Evolutionary conservation across 2,113 vertebrate species (phyloP).

Genomic region (Cettia cetti): DNA sequence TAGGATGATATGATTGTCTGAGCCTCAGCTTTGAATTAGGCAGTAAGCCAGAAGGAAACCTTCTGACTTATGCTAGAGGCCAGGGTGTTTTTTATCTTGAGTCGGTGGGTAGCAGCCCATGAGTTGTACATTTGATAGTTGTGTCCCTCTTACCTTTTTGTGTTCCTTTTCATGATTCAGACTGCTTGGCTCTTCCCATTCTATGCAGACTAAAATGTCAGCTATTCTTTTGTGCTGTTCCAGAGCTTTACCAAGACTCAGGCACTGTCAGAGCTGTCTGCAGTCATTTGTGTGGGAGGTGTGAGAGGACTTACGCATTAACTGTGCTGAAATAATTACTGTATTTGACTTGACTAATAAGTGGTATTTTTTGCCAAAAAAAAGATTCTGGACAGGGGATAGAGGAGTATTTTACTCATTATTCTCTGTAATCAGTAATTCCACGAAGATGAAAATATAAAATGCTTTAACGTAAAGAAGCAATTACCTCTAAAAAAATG

Average conservation of each 20-base stretch:
- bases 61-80: not conserved
- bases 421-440: not conserved
- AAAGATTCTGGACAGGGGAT: not conserved
- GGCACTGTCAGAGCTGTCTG: conserved; percentile 1
- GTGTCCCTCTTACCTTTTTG: not conserved
- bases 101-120: fast-evolving
- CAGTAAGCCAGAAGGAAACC: not conserved
- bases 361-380: not conserved
- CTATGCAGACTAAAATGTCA: not conserved
- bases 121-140: not conserved
- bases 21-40: not conserved
- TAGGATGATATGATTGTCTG: not conserved
- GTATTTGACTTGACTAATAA: conserved; percentile 38
- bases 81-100: not conserved
- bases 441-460: not conserved
- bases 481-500: conserved; percentile 16
- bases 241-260: not conserved
- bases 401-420: not conserved
- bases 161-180: not conserved
- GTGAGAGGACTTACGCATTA: conserved; percentile 8
- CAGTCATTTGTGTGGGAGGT: conserved; percentile 35
- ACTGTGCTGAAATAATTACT: conserved; percentile 24
- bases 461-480: conserved; percentile 22
- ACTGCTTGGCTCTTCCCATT: not conserved
- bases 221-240: not conserved